Percentiles rank a stretch among this genome's conserved stretches.
Conservation (phyloP, 2,113 vertebrate genomes). For the Beaufortia kweichowensis region DNA sequence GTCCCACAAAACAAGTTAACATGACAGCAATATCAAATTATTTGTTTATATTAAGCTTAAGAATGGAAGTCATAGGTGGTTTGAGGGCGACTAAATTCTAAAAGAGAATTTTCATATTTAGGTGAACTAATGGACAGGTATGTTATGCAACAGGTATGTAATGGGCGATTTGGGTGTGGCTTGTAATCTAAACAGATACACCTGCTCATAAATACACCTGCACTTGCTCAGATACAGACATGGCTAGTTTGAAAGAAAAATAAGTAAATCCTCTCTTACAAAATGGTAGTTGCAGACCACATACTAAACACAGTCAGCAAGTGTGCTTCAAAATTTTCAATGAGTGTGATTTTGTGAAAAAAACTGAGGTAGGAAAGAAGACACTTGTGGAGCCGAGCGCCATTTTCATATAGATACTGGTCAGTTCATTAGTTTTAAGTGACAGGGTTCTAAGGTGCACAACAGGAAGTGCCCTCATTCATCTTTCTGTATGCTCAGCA, state of each 20-base stretch:
- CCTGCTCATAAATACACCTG: not conserved
- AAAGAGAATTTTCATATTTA: too few species aligned
- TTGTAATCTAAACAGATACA: not conserved
- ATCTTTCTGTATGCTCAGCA: slow-evolving; percentile 36
- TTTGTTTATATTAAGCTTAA: too few species aligned
- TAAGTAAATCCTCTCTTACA: not conserved
- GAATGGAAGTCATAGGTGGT: too few species aligned
- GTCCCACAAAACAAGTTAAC: too few species aligned
- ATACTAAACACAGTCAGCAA: slow-evolving; percentile 2
- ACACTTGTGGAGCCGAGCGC: not conserved
- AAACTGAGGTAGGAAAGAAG: slow-evolving; percentile 4
- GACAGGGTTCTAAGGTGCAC: slow-evolving; percentile 24
- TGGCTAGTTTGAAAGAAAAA: not conserved
- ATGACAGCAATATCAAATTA: too few species aligned
- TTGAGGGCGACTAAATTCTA: too few species aligned
- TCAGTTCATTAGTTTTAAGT: slow-evolving; percentile 42
- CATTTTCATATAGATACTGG: slow-evolving; percentile 19
- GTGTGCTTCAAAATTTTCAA: not conserved
- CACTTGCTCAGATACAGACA: not conserved
- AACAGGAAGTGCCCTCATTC: slow-evolving; percentile 22
- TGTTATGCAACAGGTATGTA: too few species aligned
- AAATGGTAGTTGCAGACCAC: slow-evolving; percentile 4
- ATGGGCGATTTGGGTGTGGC: too few species aligned
- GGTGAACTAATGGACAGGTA: too few species aligned
- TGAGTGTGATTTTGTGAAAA: not conserved